These are phyloP conservation scores for Aethina tumida DNA, from an alignment of 1,140 invertebrate genomes.

Conservation along the genomic window DNA sequence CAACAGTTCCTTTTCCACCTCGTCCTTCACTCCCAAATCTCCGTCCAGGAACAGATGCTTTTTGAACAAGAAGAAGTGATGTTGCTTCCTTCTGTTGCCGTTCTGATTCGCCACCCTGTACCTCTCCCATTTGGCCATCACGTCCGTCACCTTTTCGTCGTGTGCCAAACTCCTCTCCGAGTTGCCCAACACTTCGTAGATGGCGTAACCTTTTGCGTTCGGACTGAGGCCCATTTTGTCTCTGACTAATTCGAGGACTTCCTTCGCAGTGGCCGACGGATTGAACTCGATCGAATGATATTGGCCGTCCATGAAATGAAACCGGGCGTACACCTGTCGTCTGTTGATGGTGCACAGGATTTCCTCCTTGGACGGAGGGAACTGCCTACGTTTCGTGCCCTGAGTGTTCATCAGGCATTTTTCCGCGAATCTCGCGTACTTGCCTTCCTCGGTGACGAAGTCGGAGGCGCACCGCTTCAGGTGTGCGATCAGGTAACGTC, in stretches of 20 bases:
- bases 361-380: constrained; percentile 88
- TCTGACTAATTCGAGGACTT: constrained; percentile 82
- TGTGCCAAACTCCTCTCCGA: constrained; percentile 73
- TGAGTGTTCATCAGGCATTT: constrained; percentile 81
- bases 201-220: constrained; percentile 57
- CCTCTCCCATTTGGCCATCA: constrained; percentile 92
- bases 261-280: constrained; percentile 83
- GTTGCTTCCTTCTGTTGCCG: constrained; percentile 36
- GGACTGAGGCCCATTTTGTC: constrained; percentile 84
- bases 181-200: constrained; percentile 52
- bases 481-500: constrained; percentile 85
- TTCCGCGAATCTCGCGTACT: constrained; percentile 88
- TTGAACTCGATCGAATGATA: constrained; percentile 93
- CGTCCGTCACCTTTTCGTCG: constrained; percentile 86
- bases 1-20: constrained; percentile 90
- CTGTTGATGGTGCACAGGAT: constrained; percentile 87
- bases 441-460: constrained; percentile 85
- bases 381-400: constrained; percentile 75
- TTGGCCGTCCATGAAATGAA: constrained; percentile 90
- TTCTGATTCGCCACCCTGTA: constrained; percentile 48
- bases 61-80: constrained; percentile 72
- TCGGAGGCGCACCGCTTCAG: constrained; percentile 81
- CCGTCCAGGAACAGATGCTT: constrained; percentile 88
- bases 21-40: constrained; percentile 74
- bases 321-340: constrained; percentile 80